phyloP scores from a whole-genome alignment of 1,140 invertebrate species.

The Orchesella cincta region DNA sequence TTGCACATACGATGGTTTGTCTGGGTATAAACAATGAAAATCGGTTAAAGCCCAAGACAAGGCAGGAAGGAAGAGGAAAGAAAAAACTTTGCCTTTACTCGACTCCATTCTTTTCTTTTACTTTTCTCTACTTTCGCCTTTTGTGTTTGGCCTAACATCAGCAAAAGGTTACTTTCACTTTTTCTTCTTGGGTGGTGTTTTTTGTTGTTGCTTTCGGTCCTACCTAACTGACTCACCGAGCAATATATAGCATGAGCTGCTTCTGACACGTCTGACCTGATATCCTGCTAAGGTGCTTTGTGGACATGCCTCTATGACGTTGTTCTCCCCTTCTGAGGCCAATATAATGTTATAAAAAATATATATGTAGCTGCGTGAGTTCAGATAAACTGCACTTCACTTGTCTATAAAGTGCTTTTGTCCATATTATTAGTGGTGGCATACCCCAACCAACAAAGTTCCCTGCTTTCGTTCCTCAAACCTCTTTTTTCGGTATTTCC shows the following conservation, averaged over 20 bases:
- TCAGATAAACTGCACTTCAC: no score
- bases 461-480: background rate
- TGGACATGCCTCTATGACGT: no score
- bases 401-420: no score
- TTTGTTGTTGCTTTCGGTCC: background rate
- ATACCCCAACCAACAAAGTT: no score
- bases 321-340: no score
- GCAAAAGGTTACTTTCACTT: slow-evolving; percentile 15
- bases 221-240: background rate
- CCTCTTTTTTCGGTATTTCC: background rate
- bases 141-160: background rate
- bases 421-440: no score
- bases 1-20: background rate
- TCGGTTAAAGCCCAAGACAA: background rate
- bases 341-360: no score
- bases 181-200: background rate
- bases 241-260: background rate
- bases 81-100: slow-evolving; percentile 5
- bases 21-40: background rate
- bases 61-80: slow-evolving; percentile 6
- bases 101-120: background rate
- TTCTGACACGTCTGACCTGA: background rate
- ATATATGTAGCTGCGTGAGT: no score
- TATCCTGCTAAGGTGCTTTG: background rate
- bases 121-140: background rate